A percentile compares a stretch with the other conserved stretches of the same genome.
phyloP scores from a whole-genome alignment of 2,888 invertebrate species.

The Eumacrocentrus americanus region DNA sequence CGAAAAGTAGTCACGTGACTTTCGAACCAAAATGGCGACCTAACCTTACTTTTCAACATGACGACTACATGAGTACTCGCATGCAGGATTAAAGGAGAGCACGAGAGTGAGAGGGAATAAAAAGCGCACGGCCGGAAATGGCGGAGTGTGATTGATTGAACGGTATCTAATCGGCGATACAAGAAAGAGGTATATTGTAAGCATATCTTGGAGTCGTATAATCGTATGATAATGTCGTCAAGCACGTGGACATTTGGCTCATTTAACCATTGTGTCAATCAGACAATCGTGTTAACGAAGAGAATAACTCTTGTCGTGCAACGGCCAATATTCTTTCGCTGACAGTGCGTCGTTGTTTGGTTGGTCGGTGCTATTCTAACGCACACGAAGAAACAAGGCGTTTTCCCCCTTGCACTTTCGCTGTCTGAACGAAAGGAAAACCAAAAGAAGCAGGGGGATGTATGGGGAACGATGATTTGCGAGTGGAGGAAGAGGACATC shows the following conservation, averaged over 20 bases:
- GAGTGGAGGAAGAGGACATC: neutral
- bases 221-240: conserved; percentile 15
- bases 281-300: neutral
- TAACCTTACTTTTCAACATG: neutral
- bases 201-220: neutral
- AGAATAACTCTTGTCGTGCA: neutral
- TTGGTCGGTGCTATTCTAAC: too few relatives aligned
- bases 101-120: conserved; percentile 19
- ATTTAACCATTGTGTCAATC: neutral
- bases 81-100: conserved; percentile 18
- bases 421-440: conserved; percentile 17
- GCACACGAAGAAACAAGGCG: conserved; percentile 34
- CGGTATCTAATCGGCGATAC: conserved; percentile 19
- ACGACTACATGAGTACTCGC: conserved; percentile 22
- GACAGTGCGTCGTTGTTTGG: conserved; percentile 29
- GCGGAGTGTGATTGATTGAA: conserved; percentile 37
- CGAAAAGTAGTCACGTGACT: too few relatives aligned
- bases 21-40: neutral
- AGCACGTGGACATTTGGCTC: conserved; percentile 17
- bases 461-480: neutral
- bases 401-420: conserved; percentile 27
- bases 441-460: neutral
- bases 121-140: conserved; percentile 32
- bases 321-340: conserved; percentile 12
- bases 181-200: conserved; percentile 9